Evolutionary conservation across 1,140 invertebrate genomes (phyloP).

Genomic region (Phthorimaea operculella): DNA sequence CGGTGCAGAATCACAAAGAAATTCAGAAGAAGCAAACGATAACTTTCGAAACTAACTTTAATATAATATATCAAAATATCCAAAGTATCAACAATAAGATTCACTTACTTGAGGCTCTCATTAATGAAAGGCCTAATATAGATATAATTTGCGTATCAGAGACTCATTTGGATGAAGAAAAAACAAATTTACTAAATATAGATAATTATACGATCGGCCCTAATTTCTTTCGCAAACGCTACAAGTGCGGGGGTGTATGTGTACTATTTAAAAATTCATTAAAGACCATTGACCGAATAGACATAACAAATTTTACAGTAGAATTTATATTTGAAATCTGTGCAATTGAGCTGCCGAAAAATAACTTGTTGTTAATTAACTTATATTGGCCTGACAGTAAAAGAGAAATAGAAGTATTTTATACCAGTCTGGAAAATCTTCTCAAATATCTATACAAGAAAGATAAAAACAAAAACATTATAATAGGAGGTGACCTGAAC

Average conservation of each 20-base stretch:
- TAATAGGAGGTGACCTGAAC: too few relatives aligned
- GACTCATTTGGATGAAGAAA: background rate
- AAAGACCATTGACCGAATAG: background rate
- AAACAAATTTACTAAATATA: background rate
- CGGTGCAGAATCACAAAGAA: background rate
- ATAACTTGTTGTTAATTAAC: constrained; percentile 4
- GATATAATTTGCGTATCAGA: background rate
- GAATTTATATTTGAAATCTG: constrained; percentile 6
- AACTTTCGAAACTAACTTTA: constrained; percentile 1
- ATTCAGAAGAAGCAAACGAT: background rate
- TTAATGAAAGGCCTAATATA: background rate
- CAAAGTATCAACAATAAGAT: constrained; percentile 5
- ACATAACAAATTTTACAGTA: background rate
- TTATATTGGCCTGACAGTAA: constrained; percentile 9
- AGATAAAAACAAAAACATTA: too few relatives aligned
- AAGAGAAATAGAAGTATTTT: background rate
- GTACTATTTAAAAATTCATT: constrained; percentile 2
- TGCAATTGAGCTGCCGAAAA: constrained; percentile 5
- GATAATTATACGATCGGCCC: background rate
- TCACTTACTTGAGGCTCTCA: background rate
- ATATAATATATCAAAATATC: constrained; percentile 3
- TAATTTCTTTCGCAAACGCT: background rate
- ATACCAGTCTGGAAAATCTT: too few relatives aligned
- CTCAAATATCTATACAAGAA: too few relatives aligned
- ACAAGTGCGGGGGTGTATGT: constrained; percentile 4